A percentile compares a stretch with the other conserved stretches of the same genome.
These are phyloP conservation scores for Micromys minutus DNA, from an alignment of 2,113 vertebrate species.

Conservation along the genomic window DNA sequence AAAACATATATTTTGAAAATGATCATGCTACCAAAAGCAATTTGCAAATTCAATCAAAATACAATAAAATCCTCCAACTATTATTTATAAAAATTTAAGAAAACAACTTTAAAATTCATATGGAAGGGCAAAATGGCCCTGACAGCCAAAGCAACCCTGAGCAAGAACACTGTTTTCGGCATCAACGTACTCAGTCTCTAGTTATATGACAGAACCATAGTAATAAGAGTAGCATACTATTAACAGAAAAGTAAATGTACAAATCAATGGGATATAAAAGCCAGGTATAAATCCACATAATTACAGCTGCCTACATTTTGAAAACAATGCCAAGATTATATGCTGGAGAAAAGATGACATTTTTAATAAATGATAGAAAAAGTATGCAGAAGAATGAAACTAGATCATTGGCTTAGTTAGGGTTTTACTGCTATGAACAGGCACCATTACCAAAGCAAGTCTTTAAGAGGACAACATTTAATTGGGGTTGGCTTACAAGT, in stretches of 20 bases:
- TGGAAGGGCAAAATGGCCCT: neutral
- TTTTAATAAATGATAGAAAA: neutral
- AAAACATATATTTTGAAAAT: neutral
- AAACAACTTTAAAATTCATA: neutral
- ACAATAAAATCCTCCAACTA: neutral
- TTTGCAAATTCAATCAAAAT: neutral
- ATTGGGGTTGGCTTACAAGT: too few species aligned
- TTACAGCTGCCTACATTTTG: neutral
- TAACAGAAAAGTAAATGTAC: neutral
- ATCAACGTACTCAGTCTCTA: neutral
- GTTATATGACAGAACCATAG: neutral
- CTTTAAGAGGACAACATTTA: too few species aligned
- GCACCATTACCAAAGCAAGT: too few species aligned
- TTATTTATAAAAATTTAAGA: neutral
- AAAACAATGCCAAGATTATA: too few species aligned
- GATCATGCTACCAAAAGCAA: neutral
- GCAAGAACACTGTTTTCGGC: neutral
- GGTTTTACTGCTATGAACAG: too few species aligned
- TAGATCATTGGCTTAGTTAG: too few species aligned
- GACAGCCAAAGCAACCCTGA: neutral
- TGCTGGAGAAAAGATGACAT: neutral
- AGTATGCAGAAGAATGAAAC: neutral
- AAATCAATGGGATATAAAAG: neutral
- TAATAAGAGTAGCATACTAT: neutral
- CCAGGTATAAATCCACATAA: neutral